Evolutionary conservation across 1,140 invertebrate genomes (phyloP), one percentile per base, ranked within the genome.

Genomic region (Microvelia longipes): DNA sequence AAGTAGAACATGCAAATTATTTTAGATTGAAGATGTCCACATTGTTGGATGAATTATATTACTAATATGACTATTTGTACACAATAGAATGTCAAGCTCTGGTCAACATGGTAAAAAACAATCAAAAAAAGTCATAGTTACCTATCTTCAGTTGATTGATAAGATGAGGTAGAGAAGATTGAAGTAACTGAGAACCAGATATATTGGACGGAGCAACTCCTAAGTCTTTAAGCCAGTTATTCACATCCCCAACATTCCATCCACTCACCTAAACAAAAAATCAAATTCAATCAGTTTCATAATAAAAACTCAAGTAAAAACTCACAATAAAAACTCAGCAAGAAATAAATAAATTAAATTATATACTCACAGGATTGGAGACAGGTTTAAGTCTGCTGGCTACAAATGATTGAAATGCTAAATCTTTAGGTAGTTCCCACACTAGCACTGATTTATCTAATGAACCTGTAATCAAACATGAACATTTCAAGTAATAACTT

Each of bases 361-460:
- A 50, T 50, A 26, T 14, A 67, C 65, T 29, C 69, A 69, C 71
- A n/a, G 60, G 64, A 67, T 69, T 73, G 15, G 35, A 27, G 1
- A 67, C 19, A 69, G 65, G 35, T 29, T 73, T 66, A 1, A 69
- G 11, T 26, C 70, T 27, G 25, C 67, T 69, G 11, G 74, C 69
- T 2, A 73, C 73, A 63, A 73, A 70, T 2, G 67, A 67, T 28
- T 72, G 71, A 67, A 76, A 75, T 15, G 75, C 81, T 69, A 85
- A 74, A 72, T 83, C 79, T 67, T 81, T 80, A 1, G 84, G 84
- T 70, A 86, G 75, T 73, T 80, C 82, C 84, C 84, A 86, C 28
- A 85, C 70, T 73, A 82, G 79, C 19, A 85, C 76, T 19, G 79
- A 81, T 72, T 84, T 84, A 72, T 85, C 84, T 29, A 85, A 76